Evolutionary conservation across 2,888 invertebrate species (phyloP), one percentile per base, ranked within the genome.

Genomic region (Apodemia hepburni): DNA sequence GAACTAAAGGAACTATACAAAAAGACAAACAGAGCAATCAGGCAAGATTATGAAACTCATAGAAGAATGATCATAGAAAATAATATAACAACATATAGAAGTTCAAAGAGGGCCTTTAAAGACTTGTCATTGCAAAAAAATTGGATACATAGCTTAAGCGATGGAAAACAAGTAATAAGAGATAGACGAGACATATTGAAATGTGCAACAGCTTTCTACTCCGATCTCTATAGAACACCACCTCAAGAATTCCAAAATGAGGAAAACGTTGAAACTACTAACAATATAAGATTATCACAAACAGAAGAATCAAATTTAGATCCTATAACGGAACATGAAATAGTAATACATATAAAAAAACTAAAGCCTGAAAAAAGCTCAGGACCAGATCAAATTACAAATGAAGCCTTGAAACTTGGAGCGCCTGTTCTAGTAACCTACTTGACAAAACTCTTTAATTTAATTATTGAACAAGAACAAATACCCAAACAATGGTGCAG

Each of bases 331-430:
- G 49, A 51, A 9, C 15, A 18, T 4, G 11, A 51, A 9, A 17
- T 51, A 18, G 18, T 51, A 9, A 17, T 6, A 7, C 17, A n/a
- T 7, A 47, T 47, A n/a, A 47, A 8, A 12, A 17, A 47, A 47
- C n/a, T 8, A 47, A n/a, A 5, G 4, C 18, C 51, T 64, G 58
- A 69, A 72, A 72, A 69, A 72, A 72, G 68, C 70, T 70, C 69
- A n/a, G 35, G 35, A 3, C 35, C 11, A 38, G 35, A 38, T 38
- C 11, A 38, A 3, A 11, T 33, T 3, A 38, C 38, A 4, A 38
- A 38, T 12, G 38, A 38, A 38, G 38, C 38, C 12, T 1, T 38
- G 11, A 38, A 38, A 38, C 12, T 38, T 12, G 38, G 38, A 38
- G 38, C 12, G 12, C 38, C 12, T 38, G 2, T 38, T 38, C 12